Evolutionary conservation across 2,797 vertebrate species (phyloP).

Genomic region (Sebastes minor): DNA sequence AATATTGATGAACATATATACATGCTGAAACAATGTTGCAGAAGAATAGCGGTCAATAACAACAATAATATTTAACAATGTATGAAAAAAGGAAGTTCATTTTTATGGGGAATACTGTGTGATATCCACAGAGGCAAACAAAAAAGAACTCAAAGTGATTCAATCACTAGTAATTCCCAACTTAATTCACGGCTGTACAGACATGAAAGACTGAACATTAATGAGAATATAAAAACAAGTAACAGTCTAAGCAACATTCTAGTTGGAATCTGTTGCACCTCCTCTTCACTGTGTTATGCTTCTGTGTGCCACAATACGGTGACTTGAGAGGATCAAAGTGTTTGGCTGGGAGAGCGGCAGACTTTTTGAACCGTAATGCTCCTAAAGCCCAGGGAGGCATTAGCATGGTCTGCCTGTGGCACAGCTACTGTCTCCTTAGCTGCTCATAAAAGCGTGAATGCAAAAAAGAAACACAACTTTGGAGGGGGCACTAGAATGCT

Average conservation of each 20-base stretch:
- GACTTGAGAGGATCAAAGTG: slow-evolving; percentile 66
- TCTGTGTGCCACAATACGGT: slow-evolving; percentile 32
- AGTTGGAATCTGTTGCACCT: slow-evolving; percentile 20
- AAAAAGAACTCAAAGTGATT: not conserved
- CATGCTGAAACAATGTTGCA: not conserved
- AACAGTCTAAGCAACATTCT: slow-evolving; percentile 14
- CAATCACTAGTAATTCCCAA: not conserved
- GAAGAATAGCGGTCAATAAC: not conserved
- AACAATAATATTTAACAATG: not conserved
- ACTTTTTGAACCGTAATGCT: slow-evolving; percentile 63
- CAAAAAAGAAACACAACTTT: slow-evolving; percentile 51
- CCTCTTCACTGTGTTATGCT: slow-evolving; percentile 34
- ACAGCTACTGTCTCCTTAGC: slow-evolving; percentile 61
- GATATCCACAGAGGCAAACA: not conserved
- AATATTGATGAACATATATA: not conserved
- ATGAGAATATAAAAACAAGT: not conserved
- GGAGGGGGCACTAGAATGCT: slow-evolving; percentile 37
- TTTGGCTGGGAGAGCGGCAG: slow-evolving; percentile 49
- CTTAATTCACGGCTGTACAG: not conserved
- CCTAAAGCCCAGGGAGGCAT: slow-evolving; percentile 62
- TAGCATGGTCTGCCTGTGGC: slow-evolving; percentile 66
- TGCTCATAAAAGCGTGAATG: slow-evolving; percentile 63
- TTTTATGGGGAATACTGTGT: not conserved
- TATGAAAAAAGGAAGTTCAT: not conserved
- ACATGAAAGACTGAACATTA: not conserved